These are phyloP conservation scores for Barbus barbus DNA, from an alignment of 2,113 vertebrate genomes.

Conservation along the genomic window DNA sequence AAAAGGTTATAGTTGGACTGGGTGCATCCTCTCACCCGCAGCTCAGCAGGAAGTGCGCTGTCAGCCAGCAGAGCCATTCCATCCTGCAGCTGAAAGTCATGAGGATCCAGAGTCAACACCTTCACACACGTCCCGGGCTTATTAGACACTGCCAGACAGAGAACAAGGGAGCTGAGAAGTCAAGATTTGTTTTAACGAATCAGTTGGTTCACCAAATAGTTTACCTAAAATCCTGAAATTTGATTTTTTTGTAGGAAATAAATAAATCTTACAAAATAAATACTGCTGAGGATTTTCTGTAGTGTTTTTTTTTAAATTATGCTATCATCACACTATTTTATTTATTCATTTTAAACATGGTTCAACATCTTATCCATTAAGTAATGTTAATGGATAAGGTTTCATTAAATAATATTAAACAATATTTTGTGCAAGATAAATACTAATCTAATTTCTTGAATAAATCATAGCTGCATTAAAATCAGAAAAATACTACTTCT, in stretches of 20 bases:
- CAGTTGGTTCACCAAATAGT: too few species aligned
- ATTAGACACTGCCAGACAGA: slow-evolving; percentile 82
- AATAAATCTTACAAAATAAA: not conserved
- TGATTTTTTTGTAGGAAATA: not conserved
- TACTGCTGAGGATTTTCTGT: not conserved
- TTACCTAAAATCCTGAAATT: not conserved
- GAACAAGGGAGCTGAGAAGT: not conserved
- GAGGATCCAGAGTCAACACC: slow-evolving; percentile 89
- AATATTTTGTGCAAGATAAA: not conserved
- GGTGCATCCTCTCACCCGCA: slow-evolving; percentile 75
- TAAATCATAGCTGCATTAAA: not conserved
- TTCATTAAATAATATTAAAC: not conserved
- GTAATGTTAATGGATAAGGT: not conserved
- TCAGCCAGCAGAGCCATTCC: slow-evolving; percentile 90
- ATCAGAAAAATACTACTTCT: not conserved
- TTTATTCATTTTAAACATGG: not conserved
- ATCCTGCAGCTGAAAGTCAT: slow-evolving; percentile 84
- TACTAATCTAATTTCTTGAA: not conserved
- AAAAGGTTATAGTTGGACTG: not conserved
- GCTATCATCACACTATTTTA: not conserved
- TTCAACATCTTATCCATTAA: not conserved
- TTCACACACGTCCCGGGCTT: slow-evolving; percentile 96
- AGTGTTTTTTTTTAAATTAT: not conserved
- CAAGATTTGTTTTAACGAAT: too few species aligned
- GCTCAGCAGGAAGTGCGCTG: slow-evolving; percentile 85